phyloP scores from a whole-genome alignment of 2,888 invertebrate genomes.

The Dascillus cervinus region DNA sequence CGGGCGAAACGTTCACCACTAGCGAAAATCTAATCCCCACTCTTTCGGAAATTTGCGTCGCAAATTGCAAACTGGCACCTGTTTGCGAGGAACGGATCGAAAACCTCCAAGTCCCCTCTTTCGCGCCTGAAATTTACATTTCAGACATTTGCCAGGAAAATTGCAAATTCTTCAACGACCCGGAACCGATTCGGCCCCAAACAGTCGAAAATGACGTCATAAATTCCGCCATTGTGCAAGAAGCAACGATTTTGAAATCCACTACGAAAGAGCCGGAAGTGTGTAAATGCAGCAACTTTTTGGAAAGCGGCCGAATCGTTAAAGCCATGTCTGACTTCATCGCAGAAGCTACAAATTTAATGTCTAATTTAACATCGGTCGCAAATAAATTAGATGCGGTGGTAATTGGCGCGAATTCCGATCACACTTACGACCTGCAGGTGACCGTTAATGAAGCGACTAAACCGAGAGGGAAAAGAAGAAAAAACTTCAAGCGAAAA shows the following conservation, averaged over 20 bases:
- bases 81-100: constrained; percentile 11
- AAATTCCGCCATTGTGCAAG: constrained; percentile 10
- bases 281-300: constrained; percentile 9
- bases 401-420: constrained; percentile 5
- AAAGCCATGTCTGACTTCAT: constrained; percentile 40
- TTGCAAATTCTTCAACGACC: constrained; percentile 20
- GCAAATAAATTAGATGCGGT: constrained; percentile 23
- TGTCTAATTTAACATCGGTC: constrained; percentile 33
- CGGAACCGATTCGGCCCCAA: constrained; percentile 5
- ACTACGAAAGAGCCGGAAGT: constrained; percentile 21
- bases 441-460: constrained; percentile 27
- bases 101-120: constrained; percentile 22
- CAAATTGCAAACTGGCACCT: constrained; percentile 13
- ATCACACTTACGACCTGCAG: constrained; percentile 31
- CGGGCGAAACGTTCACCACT: neutral
- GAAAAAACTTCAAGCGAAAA: constrained; percentile 8
- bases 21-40: constrained; percentile 3
- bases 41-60: constrained; percentile 9
- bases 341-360: constrained; percentile 39
- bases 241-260: constrained; percentile 30
- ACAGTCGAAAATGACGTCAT: neutral
- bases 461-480: constrained; percentile 3
- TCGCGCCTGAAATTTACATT: constrained; percentile 27
- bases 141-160: constrained; percentile 16
- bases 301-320: constrained; percentile 27